Base-by-base conservation (phyloP, 1,140 invertebrate species). In the Drosophila sucinea region DNA sequence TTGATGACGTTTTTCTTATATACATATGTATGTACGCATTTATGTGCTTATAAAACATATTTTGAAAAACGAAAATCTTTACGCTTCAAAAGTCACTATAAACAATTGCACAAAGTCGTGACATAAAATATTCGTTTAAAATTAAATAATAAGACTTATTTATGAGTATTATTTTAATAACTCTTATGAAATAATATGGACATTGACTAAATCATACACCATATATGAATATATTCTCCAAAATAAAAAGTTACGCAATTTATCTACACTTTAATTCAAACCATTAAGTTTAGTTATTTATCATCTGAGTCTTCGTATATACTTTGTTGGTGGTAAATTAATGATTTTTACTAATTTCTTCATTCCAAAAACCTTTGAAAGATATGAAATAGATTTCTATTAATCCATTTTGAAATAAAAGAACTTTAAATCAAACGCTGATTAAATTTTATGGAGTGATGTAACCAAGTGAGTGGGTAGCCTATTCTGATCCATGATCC, bases 111-210 rank as follows among this genome's bases (percentile, higher is more conserved):
- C 6, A 47, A 47, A 7, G 7, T 47, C 17, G 1, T 7, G 33
- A 7, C 8, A 35, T 35, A 6, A 35, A 35, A 35, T 35, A 35
- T 35, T 7, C 8, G 5, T 35, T 35, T 7, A 35, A 35, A 35
- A 35, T 35, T 35, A 35, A 38, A 38, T 38, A 38, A 38, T 38
- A 38, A 17, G 17, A 38, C 67, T 71, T 57, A 63, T 64, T 38
- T 58, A 32, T 63, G 23, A 32, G 33, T 57, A 65, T 33, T 35
- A 23, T 65, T 71, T 72, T 58, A 40, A 51, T 27, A 1, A 51
- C n/a, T 51, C 25, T 17, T 51, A 51, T 6, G 8, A 35, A 35
- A 35, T 35, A 35, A 35, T 5, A 35, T 17, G 17, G 17, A 17
- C 17, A 17, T 17, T 17, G 17, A 35, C 33, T 35, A 35, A 35